Conservation (phyloP, 2,797 vertebrate genomes). For the Micropoecilia bifurca region DNA sequence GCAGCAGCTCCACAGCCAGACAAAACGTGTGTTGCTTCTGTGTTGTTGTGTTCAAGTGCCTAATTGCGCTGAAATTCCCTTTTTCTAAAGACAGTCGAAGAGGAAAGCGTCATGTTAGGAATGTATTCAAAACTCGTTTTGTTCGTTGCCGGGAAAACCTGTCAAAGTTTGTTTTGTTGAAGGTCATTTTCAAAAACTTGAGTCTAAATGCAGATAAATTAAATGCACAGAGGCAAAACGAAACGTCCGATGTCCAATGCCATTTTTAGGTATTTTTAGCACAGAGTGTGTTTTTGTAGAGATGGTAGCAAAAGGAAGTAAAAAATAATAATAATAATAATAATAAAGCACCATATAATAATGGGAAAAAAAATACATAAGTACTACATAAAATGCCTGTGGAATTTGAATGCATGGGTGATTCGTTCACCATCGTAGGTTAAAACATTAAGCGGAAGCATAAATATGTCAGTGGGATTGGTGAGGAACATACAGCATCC, state of each 20-base stretch:
- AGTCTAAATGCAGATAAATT: not conserved
- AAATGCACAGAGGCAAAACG: no score
- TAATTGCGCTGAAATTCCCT: constrained; percentile 17
- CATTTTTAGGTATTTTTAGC: no score
- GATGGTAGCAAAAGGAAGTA: no score
- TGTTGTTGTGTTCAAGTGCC: constrained; percentile 23
- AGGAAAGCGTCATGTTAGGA: constrained; percentile 3
- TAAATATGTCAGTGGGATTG: constrained; percentile 14
- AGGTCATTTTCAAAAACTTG: constrained; percentile 14
- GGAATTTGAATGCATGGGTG: constrained; percentile 6
- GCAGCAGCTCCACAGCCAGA: constrained; percentile 13
- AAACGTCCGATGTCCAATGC: no score
- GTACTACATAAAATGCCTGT: constrained; percentile 16
- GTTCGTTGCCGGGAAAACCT: not conserved
- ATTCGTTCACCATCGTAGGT: not conserved
- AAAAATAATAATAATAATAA: no score
- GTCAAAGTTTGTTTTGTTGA: constrained; percentile 10
- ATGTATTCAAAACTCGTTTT: not conserved
- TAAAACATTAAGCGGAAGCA: constrained; percentile 39
- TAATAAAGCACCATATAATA: no score
- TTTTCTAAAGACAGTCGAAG: constrained; percentile 19
- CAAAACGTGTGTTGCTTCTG: constrained; percentile 29
- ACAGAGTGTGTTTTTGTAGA: no score
- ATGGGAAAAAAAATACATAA: no score
- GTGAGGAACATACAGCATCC: constrained; percentile 24